Evolutionary conservation across 92 coral and sea anemone genomes (phyloP), one percentile per base, ranked within the genome.

Genomic region (Muricea muricata): DNA sequence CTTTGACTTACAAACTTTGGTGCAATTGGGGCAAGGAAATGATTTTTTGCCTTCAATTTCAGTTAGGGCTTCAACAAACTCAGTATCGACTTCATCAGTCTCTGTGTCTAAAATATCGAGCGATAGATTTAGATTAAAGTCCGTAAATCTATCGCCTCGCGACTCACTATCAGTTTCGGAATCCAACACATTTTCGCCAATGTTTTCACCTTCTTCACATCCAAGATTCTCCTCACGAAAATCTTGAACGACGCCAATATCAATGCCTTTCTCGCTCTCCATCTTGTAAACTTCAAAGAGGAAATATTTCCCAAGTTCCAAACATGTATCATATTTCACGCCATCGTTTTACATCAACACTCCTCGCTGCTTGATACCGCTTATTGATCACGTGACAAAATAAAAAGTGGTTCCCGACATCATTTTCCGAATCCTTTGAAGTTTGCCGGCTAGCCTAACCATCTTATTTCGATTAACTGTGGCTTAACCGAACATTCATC

Each of bases 401-500:
- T 5, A 15, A 33, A 65, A 65, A 26, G 39, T 33, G 30, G 73
- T 65, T 65, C 73, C 73, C 73, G 33, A 65, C 73, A 65, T 65
- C 7, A 15, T 6, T 26, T 33, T 26, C 39, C 4, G 25, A 65
- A 6, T 7, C 73, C 73, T 65, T 65, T 26, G 73, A 55, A n/a
- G n/a, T n/a, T n/a, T n/a, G n/a, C n/a, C n/a, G n/a, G n/a, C n/a
- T n/a, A n/a, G n/a, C n/a, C n/a, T n/a, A n/a, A n/a, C n/a, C n/a
- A n/a, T n/a, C n/a, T n/a, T n/a, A n/a, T n/a, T n/a, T n/a, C n/a
- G n/a, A 55, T n/a, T n/a, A n/a, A n/a, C n/a, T n/a, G n/a, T n/a
- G n/a, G n/a, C n/a, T n/a, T n/a, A 24, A 55, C 70, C 28, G 67
- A 74, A 71, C 87, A 87, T 28, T 71, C 80, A 28, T 39, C 79